Evolutionary conservation across 2,888 invertebrate species (phyloP).

Genomic region (Gandaritis pyraliata): DNA sequence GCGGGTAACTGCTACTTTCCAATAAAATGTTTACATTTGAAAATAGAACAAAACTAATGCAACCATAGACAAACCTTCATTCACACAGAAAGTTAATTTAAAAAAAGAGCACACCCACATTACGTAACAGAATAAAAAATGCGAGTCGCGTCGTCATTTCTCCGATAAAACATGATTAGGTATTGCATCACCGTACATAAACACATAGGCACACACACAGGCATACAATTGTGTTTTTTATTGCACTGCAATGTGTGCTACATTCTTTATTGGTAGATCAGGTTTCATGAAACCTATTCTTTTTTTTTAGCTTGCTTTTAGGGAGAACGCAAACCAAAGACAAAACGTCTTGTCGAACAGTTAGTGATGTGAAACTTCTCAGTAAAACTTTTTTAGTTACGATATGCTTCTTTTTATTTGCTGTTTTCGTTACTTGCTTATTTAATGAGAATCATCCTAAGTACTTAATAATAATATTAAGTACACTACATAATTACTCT

Average conservation of each 20-base stretch:
- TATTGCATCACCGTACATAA: slow-evolving; percentile 68
- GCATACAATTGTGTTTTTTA: slow-evolving; percentile 30
- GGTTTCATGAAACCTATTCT: slow-evolving; percentile 21
- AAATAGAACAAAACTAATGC: not conserved
- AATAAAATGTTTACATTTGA: not conserved
- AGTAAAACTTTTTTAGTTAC: no score
- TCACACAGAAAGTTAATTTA: slow-evolving; percentile 27
- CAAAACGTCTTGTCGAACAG: no score
- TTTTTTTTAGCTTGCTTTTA: no score
- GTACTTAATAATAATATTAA: no score
- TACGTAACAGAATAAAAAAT: slow-evolving; percentile 63
- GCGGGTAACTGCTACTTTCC: no score
- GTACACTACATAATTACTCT: no score
- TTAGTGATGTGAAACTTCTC: no score
- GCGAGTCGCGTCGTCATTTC: slow-evolving; percentile 68
- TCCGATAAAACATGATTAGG: slow-evolving; percentile 74
- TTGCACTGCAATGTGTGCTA: slow-evolving; percentile 37
- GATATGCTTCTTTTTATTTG: no score
- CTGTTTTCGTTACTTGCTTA: no score
- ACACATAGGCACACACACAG: slow-evolving; percentile 42
- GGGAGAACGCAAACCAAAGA: no score
- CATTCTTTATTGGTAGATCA: slow-evolving; percentile 29
- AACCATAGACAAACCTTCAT: slow-evolving; percentile 1
- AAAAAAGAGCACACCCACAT: slow-evolving; percentile 36
- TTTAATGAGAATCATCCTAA: no score